A percentile compares a stretch with the other conserved stretches of the same genome.
phyloP scores from a whole-genome alignment of 2,113 vertebrate genomes.

The Vidua chalybeata region DNA sequence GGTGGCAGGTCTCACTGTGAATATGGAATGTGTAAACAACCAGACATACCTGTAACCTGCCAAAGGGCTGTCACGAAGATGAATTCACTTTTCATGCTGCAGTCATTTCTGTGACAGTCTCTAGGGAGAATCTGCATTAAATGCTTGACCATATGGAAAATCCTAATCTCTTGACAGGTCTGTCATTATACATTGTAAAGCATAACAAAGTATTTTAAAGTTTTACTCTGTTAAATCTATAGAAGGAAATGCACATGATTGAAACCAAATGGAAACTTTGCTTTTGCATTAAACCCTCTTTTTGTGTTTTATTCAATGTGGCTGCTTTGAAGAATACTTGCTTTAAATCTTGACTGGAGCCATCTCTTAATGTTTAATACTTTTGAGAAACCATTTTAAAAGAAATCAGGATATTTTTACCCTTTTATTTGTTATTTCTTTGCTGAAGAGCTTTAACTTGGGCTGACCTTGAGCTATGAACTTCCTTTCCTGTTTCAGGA shows the following conservation, averaged over 20 bases:
- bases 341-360: conserved; percentile 13
- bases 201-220: conserved; percentile 64
- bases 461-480: conserved; percentile 52
- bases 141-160: conserved; percentile 50
- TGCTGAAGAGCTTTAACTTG: background rate
- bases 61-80: background rate
- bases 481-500: conserved; percentile 30
- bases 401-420: conserved; percentile 52
- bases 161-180: conserved; percentile 44
- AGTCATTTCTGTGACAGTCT: conserved; percentile 29
- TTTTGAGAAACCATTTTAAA: conserved; percentile 58
- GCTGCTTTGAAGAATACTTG: conserved; percentile 6
- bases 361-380: conserved; percentile 11
- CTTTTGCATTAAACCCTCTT: background rate
- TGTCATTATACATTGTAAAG: conserved; percentile 48
- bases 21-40: background rate
- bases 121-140: conserved; percentile 15
- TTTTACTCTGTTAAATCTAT: conserved; percentile 55
- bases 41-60: background rate
- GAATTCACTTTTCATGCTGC: conserved; percentile 25
- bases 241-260: conserved; percentile 63
- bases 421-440: conserved; percentile 38
- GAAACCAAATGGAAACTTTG: conserved; percentile 60
- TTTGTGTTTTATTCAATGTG: background rate
- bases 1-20: background rate